Conservation (phyloP, 2,797 vertebrate genomes). For the Epinephelus coioides region DNA sequence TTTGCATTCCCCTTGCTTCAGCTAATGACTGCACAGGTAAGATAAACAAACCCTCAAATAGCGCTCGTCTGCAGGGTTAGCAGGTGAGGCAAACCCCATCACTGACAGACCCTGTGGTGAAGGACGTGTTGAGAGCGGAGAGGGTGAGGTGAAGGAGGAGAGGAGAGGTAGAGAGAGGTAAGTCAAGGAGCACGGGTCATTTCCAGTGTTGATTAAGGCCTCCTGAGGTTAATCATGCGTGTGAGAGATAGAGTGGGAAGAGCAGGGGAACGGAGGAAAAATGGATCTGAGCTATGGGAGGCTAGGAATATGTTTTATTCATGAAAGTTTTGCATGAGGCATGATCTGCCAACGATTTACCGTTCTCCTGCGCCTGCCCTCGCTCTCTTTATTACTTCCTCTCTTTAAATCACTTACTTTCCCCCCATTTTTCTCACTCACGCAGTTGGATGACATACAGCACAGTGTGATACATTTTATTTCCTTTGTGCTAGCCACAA, state of each 20-base stretch:
- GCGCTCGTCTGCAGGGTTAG: conserved; percentile 36
- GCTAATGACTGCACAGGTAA: conserved; percentile 46
- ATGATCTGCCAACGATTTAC: conserved; percentile 84
- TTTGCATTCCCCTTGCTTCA: conserved; percentile 15
- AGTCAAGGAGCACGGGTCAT: conserved; percentile 84
- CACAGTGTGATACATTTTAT: conserved; percentile 59
- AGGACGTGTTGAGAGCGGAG: conserved; percentile 54
- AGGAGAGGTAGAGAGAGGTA: conserved; percentile 59
- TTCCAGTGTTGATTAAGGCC: conserved; percentile 87
- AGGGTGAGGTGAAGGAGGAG: conserved; percentile 64
- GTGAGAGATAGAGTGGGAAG: conserved; percentile 78
- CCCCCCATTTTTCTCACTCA: conserved; percentile 67
- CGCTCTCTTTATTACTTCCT: conserved; percentile 75
- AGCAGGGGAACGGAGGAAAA: conserved; percentile 74
- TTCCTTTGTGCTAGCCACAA: conserved; percentile 65
- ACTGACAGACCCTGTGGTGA: conserved; percentile 21
- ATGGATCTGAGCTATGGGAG: conserved; percentile 80
- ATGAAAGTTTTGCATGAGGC: conserved; percentile 86
- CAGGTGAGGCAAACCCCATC: conserved; percentile 47
- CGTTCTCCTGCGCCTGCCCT: conserved; percentile 72
- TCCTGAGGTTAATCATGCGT: conserved; percentile 84
- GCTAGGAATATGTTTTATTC: conserved; percentile 86
- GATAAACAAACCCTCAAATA: conserved; percentile 47
- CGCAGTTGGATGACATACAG: conserved; percentile 51
- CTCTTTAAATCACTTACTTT: conserved; percentile 81